These are phyloP conservation scores for Mola mola DNA, from an alignment of 2,113 vertebrate genomes.

Conservation along the genomic window DNA sequence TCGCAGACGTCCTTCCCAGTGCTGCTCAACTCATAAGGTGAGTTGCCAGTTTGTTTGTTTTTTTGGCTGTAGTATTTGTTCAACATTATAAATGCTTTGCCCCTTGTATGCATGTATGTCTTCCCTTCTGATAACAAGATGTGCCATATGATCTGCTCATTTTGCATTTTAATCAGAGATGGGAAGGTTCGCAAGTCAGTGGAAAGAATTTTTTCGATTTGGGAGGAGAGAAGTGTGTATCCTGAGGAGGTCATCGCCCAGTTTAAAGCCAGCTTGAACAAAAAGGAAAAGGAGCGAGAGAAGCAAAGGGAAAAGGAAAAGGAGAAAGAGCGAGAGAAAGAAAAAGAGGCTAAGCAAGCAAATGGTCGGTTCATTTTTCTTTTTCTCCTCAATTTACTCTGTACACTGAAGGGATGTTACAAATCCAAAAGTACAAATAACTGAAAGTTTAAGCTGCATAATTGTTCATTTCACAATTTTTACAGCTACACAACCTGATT, in stretches of 20 bases:
- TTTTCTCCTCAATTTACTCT: too few relatives aligned
- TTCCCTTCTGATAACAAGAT: background rate
- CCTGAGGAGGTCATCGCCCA: constrained; percentile 90
- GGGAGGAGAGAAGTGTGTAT: constrained; percentile 97
- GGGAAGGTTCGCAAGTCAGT: constrained; percentile 91
- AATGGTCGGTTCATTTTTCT: constrained; percentile 60
- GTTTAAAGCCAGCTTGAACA: constrained; percentile 83
- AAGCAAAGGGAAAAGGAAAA: constrained; percentile 59
- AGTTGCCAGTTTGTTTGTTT: constrained; percentile 68
- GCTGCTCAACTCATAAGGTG: constrained; percentile 93
- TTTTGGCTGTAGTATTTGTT: background rate
- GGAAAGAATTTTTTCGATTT: constrained; percentile 95
- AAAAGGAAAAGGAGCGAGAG: constrained; percentile 75
- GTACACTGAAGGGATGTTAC: too few relatives aligned
- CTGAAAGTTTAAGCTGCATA: too few relatives aligned
- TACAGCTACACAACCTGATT: too few relatives aligned
- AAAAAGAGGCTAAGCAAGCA: constrained; percentile 48
- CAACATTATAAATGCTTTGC: background rate
- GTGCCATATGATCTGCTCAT: background rate
- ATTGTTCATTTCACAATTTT: too few relatives aligned
- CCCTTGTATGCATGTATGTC: too few relatives aligned
- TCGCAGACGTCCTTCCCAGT: constrained; percentile 92
- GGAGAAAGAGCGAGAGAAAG: constrained; percentile 33
- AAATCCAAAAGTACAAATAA: too few relatives aligned
- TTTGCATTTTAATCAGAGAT: constrained; percentile 82